Base-by-base conservation (phyloP, 1,140 invertebrate species). In the Drosophila tani region DNA sequence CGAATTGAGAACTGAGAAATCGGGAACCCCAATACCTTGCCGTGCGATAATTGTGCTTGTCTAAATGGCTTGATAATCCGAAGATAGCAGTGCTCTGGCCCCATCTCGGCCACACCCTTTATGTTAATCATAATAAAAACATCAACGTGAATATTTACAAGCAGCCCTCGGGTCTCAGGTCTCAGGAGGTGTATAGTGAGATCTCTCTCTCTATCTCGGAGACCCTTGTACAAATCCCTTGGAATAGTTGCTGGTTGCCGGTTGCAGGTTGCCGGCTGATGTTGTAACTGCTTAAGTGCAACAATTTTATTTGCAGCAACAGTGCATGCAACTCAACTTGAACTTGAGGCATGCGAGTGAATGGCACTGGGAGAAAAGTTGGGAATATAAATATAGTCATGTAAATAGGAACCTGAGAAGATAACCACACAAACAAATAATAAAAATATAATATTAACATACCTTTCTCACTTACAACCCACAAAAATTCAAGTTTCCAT, bases 111-210 rank as follows among this genome's bases (percentile, higher is more conserved):
- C 76, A 79, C 76, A 55, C 76, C 76, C 76, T 59, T 90, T 90
- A 79, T 68, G 69, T 79, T 85, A 88, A 90, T 85, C 81, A 85
- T 88, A 88, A 88, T 88, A 88, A 88, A 88, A 88, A 88, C 84
- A 88, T 88, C 84, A 88, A 75, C 85, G 70, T 79, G 65, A 59
- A 74, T 85, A 85, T 90, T 90, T 90, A 88, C 85, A 68, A 81
- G 66, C 53, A 51, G 74, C 84, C 85, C 81, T 79, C 66, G 62
- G 68, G 58, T n/a, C 51, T 41, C 41, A 12, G 49, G 53, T 19
- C 57, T 46, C 45, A 12, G 55, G 53, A 49, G 35, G 68, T n/a
- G 29, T 49, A 29, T 49, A 71, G 51, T 41, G 19, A 50, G 53
- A 67, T 66, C 63, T 67, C 24, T 35, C 55, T 66, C 5, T 32